Evolutionary conservation across 2,797 vertebrate genomes (phyloP), one percentile per base, ranked within the genome.

Genomic region (Sitta carolinensis): DNA sequence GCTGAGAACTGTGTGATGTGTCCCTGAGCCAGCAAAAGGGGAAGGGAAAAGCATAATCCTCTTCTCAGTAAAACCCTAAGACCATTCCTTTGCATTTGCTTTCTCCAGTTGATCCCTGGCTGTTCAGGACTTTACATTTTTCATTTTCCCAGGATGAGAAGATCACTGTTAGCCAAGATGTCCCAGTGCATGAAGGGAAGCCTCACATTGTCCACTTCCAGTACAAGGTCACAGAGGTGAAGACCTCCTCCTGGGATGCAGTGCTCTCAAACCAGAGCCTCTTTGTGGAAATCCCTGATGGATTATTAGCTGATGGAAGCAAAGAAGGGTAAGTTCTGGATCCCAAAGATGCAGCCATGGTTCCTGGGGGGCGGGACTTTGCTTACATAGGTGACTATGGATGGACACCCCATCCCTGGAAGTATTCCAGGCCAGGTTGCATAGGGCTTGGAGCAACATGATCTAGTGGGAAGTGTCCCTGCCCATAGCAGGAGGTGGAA

Each of bases 251-350:
- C 97, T 99, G 99, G 99, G 98, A 99, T 91, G 98, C 99, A 19
- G 98, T 98, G 95, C 98, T 99, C 50, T 98, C 98, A 25, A 98
- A 98, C 69, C 98, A 98, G 97, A 98, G 98, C 96, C 98, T 99
- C 97, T 99, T 99, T 96, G 98, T 99, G 98, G 99, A 99, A 98
- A 98, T 99, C 92, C 98, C 99, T 64, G 97, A 98, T 0, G 99
- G 99, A 86, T 95, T 97, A 70, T 98, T 99, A 97, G 98, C 97
- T 78, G 99, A 99, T 95, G 99, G 99, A 70, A 99, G 99, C 98
- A 99, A 99, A 97, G 99, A 99, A 96, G 99, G 99, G 99, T 99
- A 97, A 94, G 98, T 93, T 76, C 26, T 42, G 54, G 26, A 68
- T 68, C 54, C 34, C 29, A 26, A 6, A 50, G 48, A n/a, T 62